These are phyloP conservation scores for Paramisgurnus dabryanus DNA, from an alignment of 2,113 vertebrate species.

Conservation along the genomic window DNA sequence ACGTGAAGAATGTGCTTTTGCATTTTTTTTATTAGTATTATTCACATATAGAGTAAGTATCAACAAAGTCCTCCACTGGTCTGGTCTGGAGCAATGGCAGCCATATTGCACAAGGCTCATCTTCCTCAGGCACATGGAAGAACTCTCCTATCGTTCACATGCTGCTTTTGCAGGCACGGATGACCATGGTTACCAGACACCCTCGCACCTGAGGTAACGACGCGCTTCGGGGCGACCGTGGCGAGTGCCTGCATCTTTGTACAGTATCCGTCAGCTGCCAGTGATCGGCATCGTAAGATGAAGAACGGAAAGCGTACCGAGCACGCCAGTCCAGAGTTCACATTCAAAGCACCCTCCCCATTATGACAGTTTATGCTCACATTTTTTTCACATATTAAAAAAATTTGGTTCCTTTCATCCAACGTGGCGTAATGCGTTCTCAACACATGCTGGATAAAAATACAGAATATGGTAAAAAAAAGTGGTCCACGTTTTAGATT, in stretches of 20 bases:
- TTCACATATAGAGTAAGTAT: constrained; percentile 68
- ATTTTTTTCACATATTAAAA: constrained; percentile 67
- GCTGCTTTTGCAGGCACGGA: constrained; percentile 29
- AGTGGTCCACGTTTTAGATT: constrained; percentile 63
- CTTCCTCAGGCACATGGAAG: constrained; percentile 44
- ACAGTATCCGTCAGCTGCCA: constrained; percentile 29
- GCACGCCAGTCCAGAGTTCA: constrained; percentile 33
- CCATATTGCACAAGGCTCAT: constrained; percentile 54
- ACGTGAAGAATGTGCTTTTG: constrained; percentile 77
- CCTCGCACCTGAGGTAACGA: constrained; percentile 21
- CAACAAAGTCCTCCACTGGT: constrained; percentile 57
- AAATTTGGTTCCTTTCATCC: constrained; percentile 52
- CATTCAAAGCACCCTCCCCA: constrained; percentile 1
- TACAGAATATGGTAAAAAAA: constrained; percentile 74
- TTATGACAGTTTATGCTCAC: constrained; percentile 58
- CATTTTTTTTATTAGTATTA: constrained; percentile 69
- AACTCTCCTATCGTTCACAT: constrained; percentile 26
- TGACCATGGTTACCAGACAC: constrained; percentile 51
- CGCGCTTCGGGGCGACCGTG: not conserved
- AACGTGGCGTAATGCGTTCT: constrained; percentile 59
- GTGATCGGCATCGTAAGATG: constrained; percentile 38
- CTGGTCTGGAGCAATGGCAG: constrained; percentile 50
- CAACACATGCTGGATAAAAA: constrained; percentile 67
- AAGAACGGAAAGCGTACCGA: constrained; percentile 25
- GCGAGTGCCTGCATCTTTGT: not conserved